Conservation (phyloP, 1,140 invertebrate species). For the Plectrocnemia conspersa region DNA sequence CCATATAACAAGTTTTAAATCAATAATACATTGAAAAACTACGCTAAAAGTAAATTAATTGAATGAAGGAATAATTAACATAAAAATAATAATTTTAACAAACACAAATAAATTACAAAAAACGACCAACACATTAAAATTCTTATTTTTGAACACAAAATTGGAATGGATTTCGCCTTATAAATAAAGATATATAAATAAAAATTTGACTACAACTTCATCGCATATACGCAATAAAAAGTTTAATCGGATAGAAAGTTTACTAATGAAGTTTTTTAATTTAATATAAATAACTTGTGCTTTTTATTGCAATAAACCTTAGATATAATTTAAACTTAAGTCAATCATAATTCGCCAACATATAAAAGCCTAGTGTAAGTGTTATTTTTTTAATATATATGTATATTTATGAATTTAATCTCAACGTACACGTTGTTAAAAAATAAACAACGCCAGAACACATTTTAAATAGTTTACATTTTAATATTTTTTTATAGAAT, state of each 20-base stretch:
- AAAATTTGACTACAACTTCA: background rate
- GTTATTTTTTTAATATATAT: background rate
- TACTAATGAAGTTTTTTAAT: background rate
- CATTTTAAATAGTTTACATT: too few species aligned
- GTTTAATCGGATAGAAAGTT: background rate
- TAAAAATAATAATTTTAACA: too few species aligned
- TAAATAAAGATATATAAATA: too few species aligned
- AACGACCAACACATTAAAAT: too few species aligned
- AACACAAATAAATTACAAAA: too few species aligned
- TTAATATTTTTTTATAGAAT: background rate
- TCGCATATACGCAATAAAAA: background rate
- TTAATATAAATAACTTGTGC: background rate
- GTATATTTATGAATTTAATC: slow-evolving; percentile 1
- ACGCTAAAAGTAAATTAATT: too few species aligned
- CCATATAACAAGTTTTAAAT: too few species aligned
- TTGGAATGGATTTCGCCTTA: too few species aligned
- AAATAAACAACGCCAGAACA: too few species aligned
- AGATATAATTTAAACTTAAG: background rate
- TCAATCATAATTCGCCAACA: background rate
- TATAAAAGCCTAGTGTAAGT: background rate
- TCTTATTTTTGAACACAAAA: too few species aligned
- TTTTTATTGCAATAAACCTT: background rate
- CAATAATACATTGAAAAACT: too few species aligned
- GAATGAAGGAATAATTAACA: too few species aligned
- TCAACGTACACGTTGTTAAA: background rate